These are phyloP conservation scores for Epirrhoe tristata DNA, from an alignment of 2,888 invertebrate species.

Conservation along the genomic window DNA sequence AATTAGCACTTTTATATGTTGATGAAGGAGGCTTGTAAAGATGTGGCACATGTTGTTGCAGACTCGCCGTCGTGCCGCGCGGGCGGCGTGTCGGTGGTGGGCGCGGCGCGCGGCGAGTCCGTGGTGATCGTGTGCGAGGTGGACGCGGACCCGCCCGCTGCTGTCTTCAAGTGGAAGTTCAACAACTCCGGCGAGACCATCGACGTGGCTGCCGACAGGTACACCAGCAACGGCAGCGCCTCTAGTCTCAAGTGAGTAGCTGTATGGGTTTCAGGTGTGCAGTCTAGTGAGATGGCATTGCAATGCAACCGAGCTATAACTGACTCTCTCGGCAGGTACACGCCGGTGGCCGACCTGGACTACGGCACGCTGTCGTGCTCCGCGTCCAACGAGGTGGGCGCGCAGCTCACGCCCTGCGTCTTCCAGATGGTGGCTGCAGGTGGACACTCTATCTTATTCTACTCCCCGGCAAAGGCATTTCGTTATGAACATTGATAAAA, in stretches of 20 bases:
- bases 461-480: no score
- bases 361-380: slow-evolving; percentile 95
- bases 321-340: slow-evolving; percentile 69
- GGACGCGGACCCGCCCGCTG: slow-evolving; percentile 96
- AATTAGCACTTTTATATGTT: no score
- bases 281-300: no score
- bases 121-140: slow-evolving; percentile 95
- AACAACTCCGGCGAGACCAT: slow-evolving; percentile 96
- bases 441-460: slow-evolving; percentile 66
- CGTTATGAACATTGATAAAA: no score
- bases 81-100: slow-evolving; percentile 92
- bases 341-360: slow-evolving; percentile 89
- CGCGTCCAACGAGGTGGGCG: slow-evolving; percentile 93
- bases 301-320: no score
- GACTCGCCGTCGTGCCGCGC: slow-evolving; percentile 93
- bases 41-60: slow-evolving; percentile 63
- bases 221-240: slow-evolving; percentile 91
- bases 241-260: slow-evolving; percentile 83
- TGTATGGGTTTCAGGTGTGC: not conserved
- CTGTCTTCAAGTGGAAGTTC: slow-evolving; percentile 96
- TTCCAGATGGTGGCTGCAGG: slow-evolving; percentile 96
- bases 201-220: slow-evolving; percentile 92
- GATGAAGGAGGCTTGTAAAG: no score
- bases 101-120: slow-evolving; percentile 94
- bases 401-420: slow-evolving; percentile 93